Base-by-base conservation (phyloP, 2,888 invertebrate species). In the Nycteola revayana region DNA sequence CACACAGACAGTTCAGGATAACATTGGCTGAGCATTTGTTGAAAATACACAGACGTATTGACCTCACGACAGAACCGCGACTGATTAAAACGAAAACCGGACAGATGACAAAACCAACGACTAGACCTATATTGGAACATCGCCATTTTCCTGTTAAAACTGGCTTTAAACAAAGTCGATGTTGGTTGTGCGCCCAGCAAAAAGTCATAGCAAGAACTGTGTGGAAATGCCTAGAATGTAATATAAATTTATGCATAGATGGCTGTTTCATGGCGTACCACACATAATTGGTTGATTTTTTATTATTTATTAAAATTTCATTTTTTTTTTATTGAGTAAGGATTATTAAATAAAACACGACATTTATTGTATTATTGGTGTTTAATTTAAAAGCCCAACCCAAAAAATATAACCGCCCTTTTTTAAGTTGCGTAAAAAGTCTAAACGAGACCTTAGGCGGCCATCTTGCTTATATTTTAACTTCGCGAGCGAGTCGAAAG, bases 201-300 rank as follows among this genome's bases (percentile, higher is more conserved):
- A 44, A 33, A 11, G 23, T 27, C 2, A 26, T 8, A 1, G 14
- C 47, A 0, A 42, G 56, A 18, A 56, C 54, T 0, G 23, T 45
- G 1, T 60, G 54, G 51, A 52, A 60, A 30, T 60, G 56, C 30
- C 11, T 35, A 20, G 36, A 56, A 21, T 60, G 53, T 8, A 25
- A 49, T 8, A 36, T 49, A 0, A 46, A 48, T 28, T 28, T 60
- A 1, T 60, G 57, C 36, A 41, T 60, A 9, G 34, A 44, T 3
- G 25, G 11, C 6, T 57, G 55, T 22, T 55, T 54, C 22, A 41
- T 20, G 30, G 36, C n/a, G n/a, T n/a, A n/a, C n/a, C n/a, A n/a
- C n/a, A n/a, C n/a, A n/a, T n/a, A n/a, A n/a, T n/a, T n/a, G n/a
- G n/a, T n/a, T n/a, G n/a, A n/a, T n/a, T n/a, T n/a, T n/a, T n/a